A percentile compares a stretch with the other conserved stretches of the same genome.
Evolutionary conservation across 2,888 invertebrate genomes (phyloP).

Genomic region (Lepidocyrtinus sp.): DNA sequence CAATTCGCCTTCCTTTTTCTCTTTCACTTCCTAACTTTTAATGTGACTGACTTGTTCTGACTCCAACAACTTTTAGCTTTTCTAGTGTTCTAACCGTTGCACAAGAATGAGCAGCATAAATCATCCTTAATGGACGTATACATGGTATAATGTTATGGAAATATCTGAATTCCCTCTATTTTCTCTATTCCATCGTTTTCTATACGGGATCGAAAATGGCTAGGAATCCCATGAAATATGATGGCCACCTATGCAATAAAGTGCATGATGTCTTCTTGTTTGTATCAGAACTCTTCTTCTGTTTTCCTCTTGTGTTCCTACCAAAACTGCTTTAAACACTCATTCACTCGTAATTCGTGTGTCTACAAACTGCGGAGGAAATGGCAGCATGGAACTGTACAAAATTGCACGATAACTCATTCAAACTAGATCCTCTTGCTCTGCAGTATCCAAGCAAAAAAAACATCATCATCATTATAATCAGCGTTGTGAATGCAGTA

Average conservation of each 20-base stretch:
- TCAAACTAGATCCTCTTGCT: conserved; percentile 29
- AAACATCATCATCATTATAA: conserved; percentile 17
- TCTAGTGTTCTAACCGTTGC: conserved; percentile 44
- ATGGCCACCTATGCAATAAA: conserved; percentile 59
- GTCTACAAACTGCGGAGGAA: conserved; percentile 15
- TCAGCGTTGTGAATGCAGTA: background rate
- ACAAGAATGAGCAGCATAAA: conserved; percentile 67
- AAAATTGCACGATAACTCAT: conserved; percentile 45
- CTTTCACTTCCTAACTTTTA: conserved; percentile 15
- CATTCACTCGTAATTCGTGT: too few relatives aligned
- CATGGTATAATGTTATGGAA: conserved; percentile 29
- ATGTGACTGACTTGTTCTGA: conserved; percentile 13
- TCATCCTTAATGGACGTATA: conserved; percentile 69
- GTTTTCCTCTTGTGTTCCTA: background rate
- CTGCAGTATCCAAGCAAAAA: background rate
- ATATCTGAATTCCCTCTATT: conserved; percentile 15
- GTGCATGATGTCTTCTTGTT: conserved; percentile 11
- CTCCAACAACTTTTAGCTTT: conserved; percentile 30
- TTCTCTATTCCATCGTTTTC: conserved; percentile 5
- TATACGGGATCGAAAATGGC: conserved; percentile 47
- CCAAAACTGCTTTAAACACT: too few relatives aligned
- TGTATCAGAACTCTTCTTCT: conserved; percentile 5
- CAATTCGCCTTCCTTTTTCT: background rate
- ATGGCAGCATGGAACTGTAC: conserved; percentile 24
- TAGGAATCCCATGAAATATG: conserved; percentile 49